These are phyloP conservation scores for Malthinus seriepunctatus DNA, from an alignment of 2,888 invertebrate genomes.

Conservation along the genomic window DNA sequence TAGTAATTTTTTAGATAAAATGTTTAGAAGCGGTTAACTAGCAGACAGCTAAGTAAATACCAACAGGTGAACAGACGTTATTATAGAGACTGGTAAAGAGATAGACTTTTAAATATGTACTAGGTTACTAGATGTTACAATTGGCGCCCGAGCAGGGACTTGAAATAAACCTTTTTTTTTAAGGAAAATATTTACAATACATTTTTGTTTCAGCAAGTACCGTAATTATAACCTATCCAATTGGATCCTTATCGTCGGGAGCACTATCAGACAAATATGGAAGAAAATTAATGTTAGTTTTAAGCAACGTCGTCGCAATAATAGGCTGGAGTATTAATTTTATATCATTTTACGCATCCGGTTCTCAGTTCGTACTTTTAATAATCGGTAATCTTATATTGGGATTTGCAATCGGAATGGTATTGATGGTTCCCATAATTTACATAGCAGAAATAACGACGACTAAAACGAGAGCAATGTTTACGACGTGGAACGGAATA, in stretches of 20 bases:
- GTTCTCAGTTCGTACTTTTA: background rate
- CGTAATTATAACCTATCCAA: background rate
- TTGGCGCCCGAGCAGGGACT: no score
- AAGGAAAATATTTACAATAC: no score
- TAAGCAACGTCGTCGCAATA: background rate
- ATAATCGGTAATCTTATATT: background rate
- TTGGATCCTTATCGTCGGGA: background rate
- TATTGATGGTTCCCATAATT: background rate
- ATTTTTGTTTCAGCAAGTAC: background rate
- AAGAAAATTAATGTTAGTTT: background rate
- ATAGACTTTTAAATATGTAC: no score
- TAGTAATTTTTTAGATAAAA: no score
- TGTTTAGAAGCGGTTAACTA: no score
- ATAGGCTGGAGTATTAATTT: background rate
- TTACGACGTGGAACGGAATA: background rate
- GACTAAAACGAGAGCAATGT: background rate
- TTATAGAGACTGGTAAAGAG: no score
- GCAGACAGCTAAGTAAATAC: no score
- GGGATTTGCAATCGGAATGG: background rate
- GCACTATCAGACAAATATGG: background rate
- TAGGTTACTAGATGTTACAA: no score
- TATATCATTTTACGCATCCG: background rate
- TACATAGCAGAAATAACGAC: slow-evolving; percentile 1
- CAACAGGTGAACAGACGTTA: no score
- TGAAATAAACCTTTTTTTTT: no score